Conservation (phyloP, 2,797 vertebrate genomes). For the Cyprinodon diabolis region DNA sequence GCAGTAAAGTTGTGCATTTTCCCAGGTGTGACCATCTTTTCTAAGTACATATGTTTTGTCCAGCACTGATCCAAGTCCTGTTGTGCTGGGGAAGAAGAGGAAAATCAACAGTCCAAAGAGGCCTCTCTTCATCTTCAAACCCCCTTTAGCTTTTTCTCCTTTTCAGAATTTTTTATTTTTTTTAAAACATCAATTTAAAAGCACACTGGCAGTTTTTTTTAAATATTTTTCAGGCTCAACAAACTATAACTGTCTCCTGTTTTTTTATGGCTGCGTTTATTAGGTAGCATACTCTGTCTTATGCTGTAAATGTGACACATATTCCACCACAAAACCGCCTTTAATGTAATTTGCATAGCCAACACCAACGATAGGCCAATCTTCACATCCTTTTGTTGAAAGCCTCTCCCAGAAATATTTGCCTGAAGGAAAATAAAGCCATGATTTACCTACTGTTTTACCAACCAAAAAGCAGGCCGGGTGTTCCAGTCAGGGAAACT, state of each 20-base stretch:
- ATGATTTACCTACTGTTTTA: not conserved
- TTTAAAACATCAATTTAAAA: not conserved
- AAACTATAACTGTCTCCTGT: not conserved
- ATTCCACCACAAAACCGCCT: not conserved
- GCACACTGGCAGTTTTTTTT: not conserved
- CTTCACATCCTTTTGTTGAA: not conserved
- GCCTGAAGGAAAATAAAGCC: constrained; percentile 3
- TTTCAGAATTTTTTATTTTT: not conserved
- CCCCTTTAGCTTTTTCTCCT: not conserved
- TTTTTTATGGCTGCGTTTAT: no score
- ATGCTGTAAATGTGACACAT: not conserved
- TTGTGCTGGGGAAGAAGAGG: not conserved
- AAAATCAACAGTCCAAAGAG: not conserved
- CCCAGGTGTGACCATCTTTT: not conserved
- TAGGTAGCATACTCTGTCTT: not conserved
- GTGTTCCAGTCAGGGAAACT: not conserved
- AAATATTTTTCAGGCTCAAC: no score
- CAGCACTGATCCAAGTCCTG: not conserved
- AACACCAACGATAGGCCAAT: not conserved
- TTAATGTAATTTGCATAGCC: not conserved
- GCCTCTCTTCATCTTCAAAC: not conserved
- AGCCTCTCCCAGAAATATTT: not conserved
- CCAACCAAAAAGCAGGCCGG: not conserved
- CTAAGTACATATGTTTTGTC: fast-evolving
- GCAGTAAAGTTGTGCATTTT: not conserved